Evolutionary conservation across 2,113 vertebrate genomes (phyloP).

Genomic region (Tragulus kanchil): DNA sequence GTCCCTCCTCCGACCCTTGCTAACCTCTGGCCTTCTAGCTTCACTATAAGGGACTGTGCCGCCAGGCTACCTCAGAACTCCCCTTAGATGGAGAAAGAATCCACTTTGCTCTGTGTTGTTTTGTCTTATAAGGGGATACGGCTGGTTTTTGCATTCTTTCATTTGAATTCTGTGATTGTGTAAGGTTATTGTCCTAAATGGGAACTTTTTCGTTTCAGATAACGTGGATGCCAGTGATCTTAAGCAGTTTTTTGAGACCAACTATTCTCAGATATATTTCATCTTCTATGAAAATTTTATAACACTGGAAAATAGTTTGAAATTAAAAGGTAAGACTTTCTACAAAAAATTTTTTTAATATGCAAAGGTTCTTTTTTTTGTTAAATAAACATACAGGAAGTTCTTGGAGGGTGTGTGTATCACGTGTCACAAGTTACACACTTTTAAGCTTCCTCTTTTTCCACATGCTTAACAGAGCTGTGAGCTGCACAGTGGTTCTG

Average conservation of each 20-base stretch:
- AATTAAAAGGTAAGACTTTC: conserved; percentile 96
- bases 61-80: background rate
- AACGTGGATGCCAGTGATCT: conserved; percentile 95
- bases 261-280: conserved; percentile 99
- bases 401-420: background rate
- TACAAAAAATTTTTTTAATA: background rate
- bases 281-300: conserved; percentile 99
- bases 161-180: conserved; percentile 48
- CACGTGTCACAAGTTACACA: background rate
- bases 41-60: background rate
- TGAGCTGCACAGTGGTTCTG: background rate
- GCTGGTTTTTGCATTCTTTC: conserved; percentile 11
- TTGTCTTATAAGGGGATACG: background rate
- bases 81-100: background rate
- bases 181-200: conserved; percentile 51
- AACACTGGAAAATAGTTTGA: conserved; percentile 99
- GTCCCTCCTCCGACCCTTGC: background rate
- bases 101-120: background rate
- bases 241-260: conserved; percentile 97
- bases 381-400: background rate
- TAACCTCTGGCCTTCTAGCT: background rate
- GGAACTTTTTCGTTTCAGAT: conserved; percentile 89
- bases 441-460: background rate
- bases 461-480: background rate
- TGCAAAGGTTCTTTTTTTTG: background rate